These are phyloP conservation scores for Xiphorhynchus erythropygius DNA, from an alignment of 2,797 vertebrate genomes.

Conservation along the genomic window DNA sequence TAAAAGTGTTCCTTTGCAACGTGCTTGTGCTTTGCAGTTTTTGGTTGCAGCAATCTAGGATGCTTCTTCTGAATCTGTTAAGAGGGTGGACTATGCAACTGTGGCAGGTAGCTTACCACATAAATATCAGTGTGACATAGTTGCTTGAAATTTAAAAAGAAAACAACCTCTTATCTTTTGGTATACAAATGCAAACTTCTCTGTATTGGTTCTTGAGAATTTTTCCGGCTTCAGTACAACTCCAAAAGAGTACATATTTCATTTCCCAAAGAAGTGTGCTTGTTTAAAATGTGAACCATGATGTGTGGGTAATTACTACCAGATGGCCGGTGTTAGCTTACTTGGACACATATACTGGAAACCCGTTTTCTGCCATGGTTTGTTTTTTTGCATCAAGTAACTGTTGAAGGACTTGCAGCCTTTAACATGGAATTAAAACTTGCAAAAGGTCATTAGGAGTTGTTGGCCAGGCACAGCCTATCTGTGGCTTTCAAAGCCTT, in stretches of 20 bases:
- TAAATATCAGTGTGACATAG: neutral
- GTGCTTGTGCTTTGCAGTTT: neutral
- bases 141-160: neutral
- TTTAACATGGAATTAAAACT: neutral
- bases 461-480: neutral
- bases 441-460: neutral
- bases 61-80: neutral
- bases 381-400: neutral
- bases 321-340: neutral
- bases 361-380: rapidly evolving
- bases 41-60: rapidly evolving
- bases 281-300: neutral
- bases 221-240: neutral
- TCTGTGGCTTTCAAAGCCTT: neutral
- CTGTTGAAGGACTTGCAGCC: neutral
- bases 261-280: neutral
- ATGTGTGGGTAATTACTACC: neutral
- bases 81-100: neutral
- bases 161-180: neutral
- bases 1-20: neutral
- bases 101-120: neutral
- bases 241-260: neutral
- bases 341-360: rapidly evolving
- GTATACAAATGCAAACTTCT: neutral
- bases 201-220: neutral